A percentile compares a stretch with the other conserved stretches of the same genome.
phyloP scores from a whole-genome alignment of 2,113 vertebrate genomes.

The Irena cyanogastra region DNA sequence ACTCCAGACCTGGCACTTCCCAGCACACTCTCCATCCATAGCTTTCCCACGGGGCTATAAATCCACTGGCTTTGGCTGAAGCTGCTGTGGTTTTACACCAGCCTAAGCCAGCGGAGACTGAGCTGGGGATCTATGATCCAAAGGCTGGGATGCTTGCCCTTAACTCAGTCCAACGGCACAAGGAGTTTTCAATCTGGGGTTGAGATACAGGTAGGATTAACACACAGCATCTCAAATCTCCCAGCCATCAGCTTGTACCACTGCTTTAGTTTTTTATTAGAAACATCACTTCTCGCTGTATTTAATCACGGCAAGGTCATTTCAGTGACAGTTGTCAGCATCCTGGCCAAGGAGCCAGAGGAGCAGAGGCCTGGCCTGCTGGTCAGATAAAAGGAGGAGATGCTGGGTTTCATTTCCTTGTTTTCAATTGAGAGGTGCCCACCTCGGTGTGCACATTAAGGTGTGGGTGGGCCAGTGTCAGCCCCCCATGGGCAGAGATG shows the following conservation, averaged over 20 bases:
- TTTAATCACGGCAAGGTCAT: slow-evolving; percentile 52
- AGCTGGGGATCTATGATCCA: background rate
- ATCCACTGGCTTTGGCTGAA: background rate
- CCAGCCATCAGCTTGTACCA: background rate
- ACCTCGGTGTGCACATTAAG: slow-evolving; percentile 1
- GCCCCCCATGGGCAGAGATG: background rate
- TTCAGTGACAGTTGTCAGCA: slow-evolving; percentile 25
- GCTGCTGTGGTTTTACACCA: background rate
- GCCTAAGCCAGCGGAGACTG: background rate
- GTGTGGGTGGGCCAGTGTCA: background rate
- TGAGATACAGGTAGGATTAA: background rate
- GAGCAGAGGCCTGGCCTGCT: background rate
- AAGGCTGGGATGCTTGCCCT: background rate
- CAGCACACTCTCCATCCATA: background rate
- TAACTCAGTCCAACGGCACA: background rate
- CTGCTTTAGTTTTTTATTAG: slow-evolving; percentile 32
- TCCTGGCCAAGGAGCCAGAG: background rate
- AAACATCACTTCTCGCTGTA: slow-evolving; percentile 33
- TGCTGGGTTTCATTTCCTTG: slow-evolving; percentile 44
- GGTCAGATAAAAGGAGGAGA: slow-evolving; percentile 47
- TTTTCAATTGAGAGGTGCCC: slow-evolving; percentile 41
- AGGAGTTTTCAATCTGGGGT: background rate
- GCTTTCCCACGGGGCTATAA: background rate
- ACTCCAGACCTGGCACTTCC: background rate
- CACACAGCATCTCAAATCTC: background rate